phyloP scores from a whole-genome alignment of 2,113 vertebrate genomes.

The Coryphaenoides rupestris region DNA sequence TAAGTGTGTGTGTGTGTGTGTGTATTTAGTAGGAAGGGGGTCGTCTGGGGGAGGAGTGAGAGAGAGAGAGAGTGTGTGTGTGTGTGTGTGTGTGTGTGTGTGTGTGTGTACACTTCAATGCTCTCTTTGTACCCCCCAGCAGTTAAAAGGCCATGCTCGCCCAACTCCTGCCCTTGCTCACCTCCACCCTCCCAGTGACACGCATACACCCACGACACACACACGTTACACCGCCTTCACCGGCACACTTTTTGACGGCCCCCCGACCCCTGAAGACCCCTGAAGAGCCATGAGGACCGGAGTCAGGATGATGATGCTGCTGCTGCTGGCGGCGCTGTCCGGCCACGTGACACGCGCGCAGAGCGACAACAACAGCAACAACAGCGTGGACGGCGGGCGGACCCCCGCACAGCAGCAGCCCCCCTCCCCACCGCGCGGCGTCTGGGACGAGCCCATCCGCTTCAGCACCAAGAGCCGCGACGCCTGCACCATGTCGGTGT shows the following conservation, averaged over 20 bases:
- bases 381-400: conserved; percentile 35
- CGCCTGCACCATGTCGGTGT: conserved; percentile 72
- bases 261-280: neutral
- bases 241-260: neutral
- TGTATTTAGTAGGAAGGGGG: neutral
- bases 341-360: conserved; percentile 64
- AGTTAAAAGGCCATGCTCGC: conserved; percentile 60
- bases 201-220: neutral
- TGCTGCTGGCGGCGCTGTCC: conserved; percentile 59
- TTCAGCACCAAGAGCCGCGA: conserved; percentile 81
- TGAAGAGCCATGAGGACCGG: conserved; percentile 69
- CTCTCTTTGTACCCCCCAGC: conserved; percentile 61
- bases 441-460: conserved; percentile 74
- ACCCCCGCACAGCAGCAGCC: too few relatives aligned
- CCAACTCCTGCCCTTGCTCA: conserved; percentile 4
- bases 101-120: conserved; percentile 52
- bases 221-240: conserved; percentile 12
- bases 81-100: conserved; percentile 22
- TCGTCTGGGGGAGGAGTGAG: conserved; percentile 3
- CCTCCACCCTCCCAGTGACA: conserved; percentile 19
- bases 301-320: conserved; percentile 44
- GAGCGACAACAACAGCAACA: conserved; percentile 44
- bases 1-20: conserved; percentile 19
- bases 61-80: conserved; percentile 6
- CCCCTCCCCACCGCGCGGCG: too few relatives aligned